phyloP scores from a whole-genome alignment of 2,113 vertebrate genomes.

The Coracopsis vasa region DNA sequence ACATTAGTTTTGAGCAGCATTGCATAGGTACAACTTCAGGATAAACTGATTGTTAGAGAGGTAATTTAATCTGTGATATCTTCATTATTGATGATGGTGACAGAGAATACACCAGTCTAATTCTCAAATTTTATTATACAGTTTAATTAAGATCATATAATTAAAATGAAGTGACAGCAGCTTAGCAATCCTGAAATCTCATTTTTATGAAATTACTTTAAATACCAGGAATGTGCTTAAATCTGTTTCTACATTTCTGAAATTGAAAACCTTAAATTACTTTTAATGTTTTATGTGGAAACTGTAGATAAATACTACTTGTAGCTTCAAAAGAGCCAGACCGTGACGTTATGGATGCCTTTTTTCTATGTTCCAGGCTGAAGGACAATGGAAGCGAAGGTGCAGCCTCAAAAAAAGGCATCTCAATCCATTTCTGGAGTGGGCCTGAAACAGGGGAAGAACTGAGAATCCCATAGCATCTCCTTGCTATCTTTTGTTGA shows the following conservation, averaged over 20 bases:
- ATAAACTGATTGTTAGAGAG: not conserved
- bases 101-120: not conserved
- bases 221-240: not conserved
- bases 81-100: not conserved
- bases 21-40: not conserved
- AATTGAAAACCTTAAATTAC: not conserved
- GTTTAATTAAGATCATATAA: not conserved
- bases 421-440: not conserved
- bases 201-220: conserved; percentile 3
- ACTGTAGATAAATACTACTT: not conserved
- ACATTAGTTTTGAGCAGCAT: not conserved
- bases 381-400: not conserved
- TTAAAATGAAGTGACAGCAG: not conserved
- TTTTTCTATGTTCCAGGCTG: not conserved
- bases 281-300: not conserved
- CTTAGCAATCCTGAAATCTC: not conserved
- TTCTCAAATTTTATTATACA: not conserved
- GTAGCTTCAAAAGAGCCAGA: not conserved
- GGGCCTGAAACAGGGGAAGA: not conserved
- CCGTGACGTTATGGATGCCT: not conserved
- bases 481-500: not conserved
- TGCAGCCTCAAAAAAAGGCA: rapidly evolving
- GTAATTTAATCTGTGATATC: not conserved
- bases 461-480: not conserved
- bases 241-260: not conserved